Percentiles rank a stretch among this genome's conserved stretches.
Evolutionary conservation across 2,113 vertebrate species (phyloP).

Genomic region (Calonectris borealis): DNA sequence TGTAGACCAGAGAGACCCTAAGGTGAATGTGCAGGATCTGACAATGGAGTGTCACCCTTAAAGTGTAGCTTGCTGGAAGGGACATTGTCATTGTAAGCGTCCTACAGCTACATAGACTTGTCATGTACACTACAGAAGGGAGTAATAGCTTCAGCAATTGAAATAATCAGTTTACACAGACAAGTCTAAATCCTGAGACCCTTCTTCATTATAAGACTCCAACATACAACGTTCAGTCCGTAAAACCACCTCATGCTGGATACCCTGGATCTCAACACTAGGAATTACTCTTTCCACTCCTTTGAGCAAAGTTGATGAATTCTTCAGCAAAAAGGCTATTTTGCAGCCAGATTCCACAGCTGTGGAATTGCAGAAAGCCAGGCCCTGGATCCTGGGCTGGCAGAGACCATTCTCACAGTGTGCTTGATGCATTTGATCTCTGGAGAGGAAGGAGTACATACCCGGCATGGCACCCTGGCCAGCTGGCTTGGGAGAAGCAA

Average conservation of each 20-base stretch:
- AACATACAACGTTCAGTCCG: neutral
- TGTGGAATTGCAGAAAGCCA: constrained; percentile 40
- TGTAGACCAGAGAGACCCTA: fast-evolving
- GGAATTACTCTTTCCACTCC: constrained; percentile 4
- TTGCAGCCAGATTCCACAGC: constrained; percentile 58
- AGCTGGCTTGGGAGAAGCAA: constrained; percentile 62
- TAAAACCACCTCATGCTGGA: neutral
- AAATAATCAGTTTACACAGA: neutral
- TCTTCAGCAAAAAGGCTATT: constrained; percentile 32
- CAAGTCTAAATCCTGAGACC: neutral
- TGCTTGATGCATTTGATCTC: constrained; percentile 42
- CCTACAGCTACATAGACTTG: neutral
- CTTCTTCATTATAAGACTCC: neutral
- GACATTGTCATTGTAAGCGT: neutral
- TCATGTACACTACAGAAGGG: neutral
- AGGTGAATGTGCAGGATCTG: neutral
- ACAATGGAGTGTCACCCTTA: neutral
- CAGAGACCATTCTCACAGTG: constrained; percentile 16
- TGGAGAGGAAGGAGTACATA: constrained; percentile 46
- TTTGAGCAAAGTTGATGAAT: constrained; percentile 11
- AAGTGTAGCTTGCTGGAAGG: neutral
- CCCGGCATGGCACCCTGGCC: constrained; percentile 9
- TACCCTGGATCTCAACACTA: neutral
- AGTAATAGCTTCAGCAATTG: neutral
- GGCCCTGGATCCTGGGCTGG: constrained; percentile 39